Percentiles rank a stretch among this genome's conserved stretches.
Conservation (phyloP, 23 tunicate genomes). For the Corella eumyota region DNA sequence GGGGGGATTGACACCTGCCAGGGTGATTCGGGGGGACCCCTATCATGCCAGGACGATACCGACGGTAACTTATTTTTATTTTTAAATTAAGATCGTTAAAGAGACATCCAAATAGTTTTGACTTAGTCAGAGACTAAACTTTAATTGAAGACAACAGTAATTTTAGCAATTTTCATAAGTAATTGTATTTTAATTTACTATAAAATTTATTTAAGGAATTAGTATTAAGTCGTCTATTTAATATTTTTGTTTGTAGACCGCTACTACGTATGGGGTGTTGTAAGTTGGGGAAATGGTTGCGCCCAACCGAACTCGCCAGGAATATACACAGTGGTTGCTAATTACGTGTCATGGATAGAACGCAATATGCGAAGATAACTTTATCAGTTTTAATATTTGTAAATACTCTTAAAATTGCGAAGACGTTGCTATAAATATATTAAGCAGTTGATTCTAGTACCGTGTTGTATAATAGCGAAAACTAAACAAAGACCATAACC, state of each 20-base stretch:
- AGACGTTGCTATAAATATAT: too few species aligned
- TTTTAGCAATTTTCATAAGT: too few species aligned
- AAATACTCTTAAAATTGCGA: too few species aligned
- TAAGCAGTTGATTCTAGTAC: too few species aligned
- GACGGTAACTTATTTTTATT: slow-evolving; percentile 10
- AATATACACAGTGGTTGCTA: slow-evolving; percentile 48
- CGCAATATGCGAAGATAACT: slow-evolving; percentile 31
- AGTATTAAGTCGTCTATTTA: background rate
- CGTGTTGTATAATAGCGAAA: too few species aligned
- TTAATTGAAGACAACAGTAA: too few species aligned
- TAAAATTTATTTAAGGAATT: background rate
- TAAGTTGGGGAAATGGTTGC: slow-evolving; percentile 86
- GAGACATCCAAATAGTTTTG: too few species aligned
- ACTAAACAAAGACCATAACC: too few species aligned
- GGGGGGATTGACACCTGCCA: slow-evolving; percentile 91
- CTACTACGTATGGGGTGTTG: slow-evolving; percentile 80
- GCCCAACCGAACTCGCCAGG: slow-evolving; percentile 74
- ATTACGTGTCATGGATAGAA: slow-evolving; percentile 49
- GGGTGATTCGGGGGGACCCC: slow-evolving; percentile 93
- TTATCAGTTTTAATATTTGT: too few species aligned
- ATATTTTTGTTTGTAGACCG: slow-evolving; percentile 18
- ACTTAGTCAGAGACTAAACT: too few species aligned
- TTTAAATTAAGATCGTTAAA: too few species aligned
- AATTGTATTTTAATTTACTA: background rate
- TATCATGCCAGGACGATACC: slow-evolving; percentile 29